Conservation (phyloP, 2,888 invertebrate genomes). For the Seira musarum region DNA sequence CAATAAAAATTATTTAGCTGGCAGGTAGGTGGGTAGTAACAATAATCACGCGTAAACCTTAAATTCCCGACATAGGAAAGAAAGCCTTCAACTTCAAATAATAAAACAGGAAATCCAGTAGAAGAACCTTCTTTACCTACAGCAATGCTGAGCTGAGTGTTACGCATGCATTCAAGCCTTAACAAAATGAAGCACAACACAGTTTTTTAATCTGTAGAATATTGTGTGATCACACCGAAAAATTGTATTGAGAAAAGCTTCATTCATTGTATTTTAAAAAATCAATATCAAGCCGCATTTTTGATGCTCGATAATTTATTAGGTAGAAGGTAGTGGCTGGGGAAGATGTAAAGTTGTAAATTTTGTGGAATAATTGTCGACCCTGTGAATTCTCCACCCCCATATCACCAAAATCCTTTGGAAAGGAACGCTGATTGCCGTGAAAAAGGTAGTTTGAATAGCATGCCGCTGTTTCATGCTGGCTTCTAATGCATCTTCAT, state of each 20-base stretch:
- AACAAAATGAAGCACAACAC: too few relatives aligned
- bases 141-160: not conserved
- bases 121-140: slow-evolving; percentile 22
- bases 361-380: slow-evolving; percentile 20
- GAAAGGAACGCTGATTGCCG: not conserved
- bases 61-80: slow-evolving; percentile 28
- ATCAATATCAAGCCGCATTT: too few relatives aligned
- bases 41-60: slow-evolving; percentile 55
- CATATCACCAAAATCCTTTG: slow-evolving; percentile 31
- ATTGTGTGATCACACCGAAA: too few relatives aligned
- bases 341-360: slow-evolving; percentile 8
- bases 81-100: slow-evolving; percentile 46
- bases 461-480: slow-evolving; percentile 2
- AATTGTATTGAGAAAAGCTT: too few relatives aligned
- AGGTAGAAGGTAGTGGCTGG: too few relatives aligned
- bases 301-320: too few relatives aligned
- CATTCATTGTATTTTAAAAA: too few relatives aligned
- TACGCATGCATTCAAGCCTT: too few relatives aligned
- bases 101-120: slow-evolving; percentile 47
- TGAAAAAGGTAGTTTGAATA: not conserved
- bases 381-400: slow-evolving; percentile 45
- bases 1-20: slow-evolving; percentile 37
- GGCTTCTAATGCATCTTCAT: not conserved
- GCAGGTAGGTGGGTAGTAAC: slow-evolving; percentile 53
- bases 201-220: too few relatives aligned